Base-by-base conservation (phyloP, 1,140 invertebrate species). In the Cyphomyrmex costatus region DNA sequence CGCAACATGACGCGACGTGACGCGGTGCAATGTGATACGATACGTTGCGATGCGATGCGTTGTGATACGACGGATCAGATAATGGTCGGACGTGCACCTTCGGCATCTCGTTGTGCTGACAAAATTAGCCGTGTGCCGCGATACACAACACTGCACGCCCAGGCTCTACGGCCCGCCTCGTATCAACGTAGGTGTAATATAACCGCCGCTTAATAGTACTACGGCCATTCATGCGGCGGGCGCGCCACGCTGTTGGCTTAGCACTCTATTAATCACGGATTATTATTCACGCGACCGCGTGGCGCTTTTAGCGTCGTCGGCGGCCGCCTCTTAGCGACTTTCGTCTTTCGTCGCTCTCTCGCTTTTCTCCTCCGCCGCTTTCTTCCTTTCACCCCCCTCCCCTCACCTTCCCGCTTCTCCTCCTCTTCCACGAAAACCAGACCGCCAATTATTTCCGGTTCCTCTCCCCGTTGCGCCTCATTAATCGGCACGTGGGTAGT, bases 251-350 rank as follows among this genome's bases (percentile, higher is more conserved):
- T 83, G 88, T 68, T 88, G 90, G 91, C 91, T 92, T 91, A 92
- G 91, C 91, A 91, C 92, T 93, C 93, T 93, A 94, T 94, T 94
- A 94, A 94, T 93, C 93, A 94, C 87, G 90, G 93, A 94, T 94
- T 94, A 94, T 94, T 94, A 93, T 94, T 94, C 93, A 94, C 93
- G 92, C 91, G 86, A 83, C 85, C 85, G 90, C 88, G 91, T 86
- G 90, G 84, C 85, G 92, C 93, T 92, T 93, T 94, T 93, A 92
- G 86, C 92, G 86, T 42, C 78, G 46, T 42, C 36, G 36, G 4
- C 46, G 88, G 33, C 88, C 89, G 42, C 14, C 79, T 60, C 58
- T 83, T 83, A 61, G 79, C 27, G 90, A 91, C 91, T 91, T 92
- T 92, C 88, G 91, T 92, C 91, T 91, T 92, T 92, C 88, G 91